These are phyloP conservation scores for Hirtodrosophila histrioides DNA, from an alignment of 2,888 invertebrate species.

Conservation along the genomic window DNA sequence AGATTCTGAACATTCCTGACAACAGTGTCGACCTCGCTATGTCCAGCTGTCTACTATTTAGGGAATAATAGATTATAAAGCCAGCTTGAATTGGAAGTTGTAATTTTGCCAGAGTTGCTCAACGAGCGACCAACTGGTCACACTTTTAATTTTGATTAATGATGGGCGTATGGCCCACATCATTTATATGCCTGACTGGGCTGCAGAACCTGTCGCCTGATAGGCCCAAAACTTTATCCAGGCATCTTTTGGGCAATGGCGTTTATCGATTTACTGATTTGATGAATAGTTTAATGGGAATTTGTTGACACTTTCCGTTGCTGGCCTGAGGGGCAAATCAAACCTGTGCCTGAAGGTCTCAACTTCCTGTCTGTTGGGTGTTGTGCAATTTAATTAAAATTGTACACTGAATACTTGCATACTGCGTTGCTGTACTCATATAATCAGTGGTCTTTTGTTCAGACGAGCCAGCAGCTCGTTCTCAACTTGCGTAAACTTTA, in stretches of 20 bases:
- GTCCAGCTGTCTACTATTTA: neutral
- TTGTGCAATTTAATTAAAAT: slow-evolving; percentile 74
- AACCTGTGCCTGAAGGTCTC: neutral
- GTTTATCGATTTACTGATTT: slow-evolving; percentile 66
- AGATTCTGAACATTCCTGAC: too few species aligned
- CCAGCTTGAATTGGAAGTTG: neutral
- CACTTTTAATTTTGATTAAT: slow-evolving; percentile 75
- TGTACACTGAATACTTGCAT: slow-evolving; percentile 61
- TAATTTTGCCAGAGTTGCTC: neutral
- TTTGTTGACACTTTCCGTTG: slow-evolving; percentile 60
- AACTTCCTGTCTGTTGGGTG: slow-evolving; percentile 12
- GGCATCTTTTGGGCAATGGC: slow-evolving; percentile 14
- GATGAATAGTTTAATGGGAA: slow-evolving; percentile 68
- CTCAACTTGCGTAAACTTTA: slow-evolving; percentile 74
- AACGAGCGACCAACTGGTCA: slow-evolving; percentile 45
- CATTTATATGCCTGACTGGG: slow-evolving; percentile 69
- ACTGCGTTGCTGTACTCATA: slow-evolving; percentile 19
- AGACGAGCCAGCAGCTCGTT: slow-evolving; percentile 40
- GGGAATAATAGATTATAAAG: slow-evolving; percentile 6
- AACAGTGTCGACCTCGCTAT: too few species aligned
- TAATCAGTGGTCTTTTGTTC: slow-evolving; percentile 59
- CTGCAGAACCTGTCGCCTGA: slow-evolving; percentile 50
- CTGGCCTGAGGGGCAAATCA: slow-evolving; percentile 13
- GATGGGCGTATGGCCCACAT: slow-evolving; percentile 57
- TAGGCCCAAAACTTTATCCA: slow-evolving; percentile 38